phyloP scores from a whole-genome alignment of 2,797 vertebrate species.

The Sebastes paucispinis region DNA sequence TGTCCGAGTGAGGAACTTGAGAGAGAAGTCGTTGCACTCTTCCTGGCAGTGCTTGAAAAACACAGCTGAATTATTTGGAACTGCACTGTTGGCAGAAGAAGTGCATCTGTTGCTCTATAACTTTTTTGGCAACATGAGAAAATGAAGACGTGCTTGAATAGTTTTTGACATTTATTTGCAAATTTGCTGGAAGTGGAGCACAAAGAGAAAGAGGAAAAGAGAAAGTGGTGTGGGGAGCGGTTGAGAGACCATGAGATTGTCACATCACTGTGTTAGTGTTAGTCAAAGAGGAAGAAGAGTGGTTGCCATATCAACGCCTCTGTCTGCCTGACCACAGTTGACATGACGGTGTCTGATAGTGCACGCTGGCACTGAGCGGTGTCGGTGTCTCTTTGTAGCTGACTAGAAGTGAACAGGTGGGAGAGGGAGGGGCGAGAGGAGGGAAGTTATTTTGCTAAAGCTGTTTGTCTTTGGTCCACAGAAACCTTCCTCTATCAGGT shows the following conservation, averaged over 20 bases:
- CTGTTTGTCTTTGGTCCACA: constrained; percentile 24
- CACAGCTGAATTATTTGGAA: constrained; percentile 3
- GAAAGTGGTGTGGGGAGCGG: neutral
- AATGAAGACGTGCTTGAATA: neutral
- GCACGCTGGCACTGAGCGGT: neutral
- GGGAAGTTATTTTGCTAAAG: constrained; percentile 57
- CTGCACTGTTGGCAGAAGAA: constrained; percentile 32
- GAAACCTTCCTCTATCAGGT: constrained; percentile 21
- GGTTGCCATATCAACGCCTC: constrained; percentile 34
- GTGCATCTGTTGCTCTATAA: neutral
- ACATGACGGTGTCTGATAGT: neutral
- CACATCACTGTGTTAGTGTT: constrained; percentile 24
- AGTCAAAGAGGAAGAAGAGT: constrained; percentile 59
- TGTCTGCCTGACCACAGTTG: constrained; percentile 18
- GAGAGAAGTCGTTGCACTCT: constrained; percentile 27
- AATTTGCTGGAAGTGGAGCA: neutral
- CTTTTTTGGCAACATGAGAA: neutral
- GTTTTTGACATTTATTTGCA: neutral
- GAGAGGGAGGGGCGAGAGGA: constrained; percentile 50
- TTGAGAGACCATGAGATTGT: constrained; percentile 33
- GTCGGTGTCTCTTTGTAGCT: constrained; percentile 1
- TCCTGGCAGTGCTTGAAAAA: constrained; percentile 9
- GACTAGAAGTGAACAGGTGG: constrained; percentile 61
- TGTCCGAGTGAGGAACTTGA: constrained; percentile 42
- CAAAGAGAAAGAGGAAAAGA: constrained; percentile 2